Conservation (phyloP, 2,888 invertebrate genomes). For the Matsumyia berberina region DNA sequence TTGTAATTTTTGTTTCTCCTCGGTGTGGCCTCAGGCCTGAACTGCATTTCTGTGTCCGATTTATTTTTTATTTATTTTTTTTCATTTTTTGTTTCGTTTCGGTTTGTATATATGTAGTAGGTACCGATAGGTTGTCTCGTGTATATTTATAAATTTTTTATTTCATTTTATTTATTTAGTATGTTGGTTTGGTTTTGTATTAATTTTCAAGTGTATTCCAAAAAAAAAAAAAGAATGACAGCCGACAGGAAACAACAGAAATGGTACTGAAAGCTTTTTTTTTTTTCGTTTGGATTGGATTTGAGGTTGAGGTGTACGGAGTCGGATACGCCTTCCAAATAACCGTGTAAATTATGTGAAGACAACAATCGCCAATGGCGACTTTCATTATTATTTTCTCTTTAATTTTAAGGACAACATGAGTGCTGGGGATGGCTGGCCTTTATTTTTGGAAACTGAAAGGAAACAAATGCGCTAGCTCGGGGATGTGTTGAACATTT, state of each 20-base stretch:
- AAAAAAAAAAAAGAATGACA: conserved; percentile 52
- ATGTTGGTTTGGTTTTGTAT: conserved; percentile 36
- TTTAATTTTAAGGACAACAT: conserved; percentile 72
- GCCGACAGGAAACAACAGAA: conserved; percentile 25
- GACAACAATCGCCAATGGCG: conserved; percentile 59
- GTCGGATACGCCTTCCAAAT: conserved; percentile 37
- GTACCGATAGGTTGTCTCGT: conserved; percentile 30
- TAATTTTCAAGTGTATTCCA: conserved; percentile 50
- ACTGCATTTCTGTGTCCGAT: conserved; percentile 72
- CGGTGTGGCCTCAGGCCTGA: conserved; percentile 48
- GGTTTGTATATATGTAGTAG: background rate
- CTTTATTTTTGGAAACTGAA: conserved; percentile 6
- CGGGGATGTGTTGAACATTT: conserved; percentile 35
- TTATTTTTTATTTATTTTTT: conserved; percentile 30
- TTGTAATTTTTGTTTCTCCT: conserved; percentile 70
- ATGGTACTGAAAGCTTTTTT: conserved; percentile 12
- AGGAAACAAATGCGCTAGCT: conserved; percentile 18
- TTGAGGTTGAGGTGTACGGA: conserved; percentile 12
- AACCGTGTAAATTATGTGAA: conserved; percentile 70
- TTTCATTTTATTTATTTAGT: conserved; percentile 31
- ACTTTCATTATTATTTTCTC: conserved; percentile 66
- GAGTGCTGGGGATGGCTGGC: conserved; percentile 18
- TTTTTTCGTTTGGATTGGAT: conserved; percentile 24
- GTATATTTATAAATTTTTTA: conserved; percentile 11
- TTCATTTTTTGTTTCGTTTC: conserved; percentile 6